Base-by-base conservation (phyloP, 2,113 vertebrate genomes). In the Seriola dumerili region DNA sequence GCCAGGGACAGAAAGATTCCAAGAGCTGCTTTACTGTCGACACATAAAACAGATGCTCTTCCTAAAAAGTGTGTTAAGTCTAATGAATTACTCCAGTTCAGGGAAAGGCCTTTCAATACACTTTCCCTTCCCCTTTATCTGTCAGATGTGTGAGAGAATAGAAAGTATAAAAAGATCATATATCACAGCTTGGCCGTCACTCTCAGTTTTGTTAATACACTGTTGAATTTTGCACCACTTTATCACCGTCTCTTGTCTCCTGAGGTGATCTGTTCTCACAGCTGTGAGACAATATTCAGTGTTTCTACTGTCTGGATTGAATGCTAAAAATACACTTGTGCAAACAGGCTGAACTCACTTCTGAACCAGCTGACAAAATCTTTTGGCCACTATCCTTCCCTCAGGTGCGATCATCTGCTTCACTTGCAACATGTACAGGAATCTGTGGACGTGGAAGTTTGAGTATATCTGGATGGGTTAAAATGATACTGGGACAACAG, bases 211-310 rank as follows among this genome's bases (percentile, higher is more conserved):
- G 36, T 58, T 75, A 59, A 48, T 38, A 25, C 62, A 61, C 72
- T 57, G 72, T 62, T 82, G 62, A 82, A 90, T 86, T 79, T 85
- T 88, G 65, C 83, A 86, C 77, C 70, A 81, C 63, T 79, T 77
- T 34, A 73, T 85, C 72, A 83, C 54, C 46, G 42, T 77, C 32
- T 81, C 76, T 76, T 64, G 66, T 74, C 71, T 67, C 77, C 67
- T 68, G 76, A 69, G 52, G 25, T 76, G 67, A 88, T 80, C 62
- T 71, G 82, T 67, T 87, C 77, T 78, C 73, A 81, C n/a, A 6
- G 59, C 59, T 34, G 66, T 85, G 62, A 78, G 66, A 85, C 4
- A 63, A 76, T 70, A 73, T 14, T 85, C 54, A 63, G 58, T 46
- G 19, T 63, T 81, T 76, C 40, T 85, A 57, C 76, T 73, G 72